These are phyloP conservation scores for Hydrotaea cyrtoneurina DNA, from an alignment of 2,888 invertebrate genomes.

Conservation along the genomic window DNA sequence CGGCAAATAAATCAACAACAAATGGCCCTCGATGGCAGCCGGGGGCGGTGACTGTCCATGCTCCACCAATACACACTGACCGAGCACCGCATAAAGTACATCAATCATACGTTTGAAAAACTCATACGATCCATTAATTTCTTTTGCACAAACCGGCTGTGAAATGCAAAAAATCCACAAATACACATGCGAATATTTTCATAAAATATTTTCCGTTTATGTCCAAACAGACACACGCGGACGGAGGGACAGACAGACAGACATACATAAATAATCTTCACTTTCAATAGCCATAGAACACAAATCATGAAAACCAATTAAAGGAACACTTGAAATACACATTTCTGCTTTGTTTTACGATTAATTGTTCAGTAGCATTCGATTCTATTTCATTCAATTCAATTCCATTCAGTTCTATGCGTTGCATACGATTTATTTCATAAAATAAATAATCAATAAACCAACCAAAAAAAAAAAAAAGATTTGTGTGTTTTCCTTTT, in stretches of 20 bases:
- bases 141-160: background rate
- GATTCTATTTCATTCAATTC: background rate
- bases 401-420: background rate
- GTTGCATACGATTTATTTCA: background rate
- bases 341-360: conserved; percentile 6
- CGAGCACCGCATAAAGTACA: background rate
- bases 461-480: no score
- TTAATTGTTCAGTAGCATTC: background rate
- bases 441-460: background rate
- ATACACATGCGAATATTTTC: background rate
- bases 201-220: background rate
- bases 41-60: background rate
- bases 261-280: conserved; percentile 13
- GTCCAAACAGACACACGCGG: background rate
- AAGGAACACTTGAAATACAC: conserved; percentile 8
- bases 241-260: background rate
- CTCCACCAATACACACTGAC: background rate
- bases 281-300: background rate
- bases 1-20: background rate
- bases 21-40: background rate
- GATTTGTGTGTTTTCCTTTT: background rate
- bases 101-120: conserved; percentile 9
- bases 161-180: background rate
- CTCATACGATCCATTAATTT: background rate
- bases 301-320: conserved; percentile 20